Base-by-base conservation (phyloP, 2,888 invertebrate species). In the Linnaemya vulpina region DNA sequence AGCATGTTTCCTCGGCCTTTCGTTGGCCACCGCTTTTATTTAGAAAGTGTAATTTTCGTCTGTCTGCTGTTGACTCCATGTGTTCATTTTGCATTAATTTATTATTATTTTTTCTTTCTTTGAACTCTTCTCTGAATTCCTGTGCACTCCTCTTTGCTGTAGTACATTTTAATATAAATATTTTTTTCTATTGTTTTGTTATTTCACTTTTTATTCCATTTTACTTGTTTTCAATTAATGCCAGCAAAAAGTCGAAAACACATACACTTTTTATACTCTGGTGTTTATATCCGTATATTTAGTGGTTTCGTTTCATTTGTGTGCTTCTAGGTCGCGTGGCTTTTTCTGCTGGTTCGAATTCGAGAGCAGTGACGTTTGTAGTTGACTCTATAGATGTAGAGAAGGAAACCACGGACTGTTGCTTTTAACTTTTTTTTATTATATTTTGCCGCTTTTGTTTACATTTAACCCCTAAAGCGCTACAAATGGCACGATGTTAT, bases 301-400 rank as follows among this genome's bases (percentile, higher is more conserved):
- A 20, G 67, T 53, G 75, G 71, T 83, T 86, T 79, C 58, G 43
- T 80, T 85, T 75, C 60, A 76, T 80, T 82, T 80, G 46, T 86
- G 67, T 73, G 80, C 53, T 77, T 80, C 73, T 80, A 81, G 87
- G 87, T 84, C 81, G 87, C 83, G 70, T 81, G 83, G 83, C 83
- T 73, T 86, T 84, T 83, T 79, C 51, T 79, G 79, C 65, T 79
- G 68, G 46, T 83, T 71, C 40, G 75, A 62, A 38, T 77, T 71
- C 40, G 75, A 51, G 46, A 86, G 49, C 55, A 65, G 22, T 83
- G 73, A 62, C 71, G 76, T 75, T 65, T 82, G 77, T 51, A 43
- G 74, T 77, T 74, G 65, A 65, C 49, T 65, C 65, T 67, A 76
- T 51, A 77, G 62, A 67, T 53, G 71, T 58, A 49, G 67, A 65